These are phyloP conservation scores for Onychostruthus taczanowskii DNA, from an alignment of 2,113 vertebrate genomes.

Conservation along the genomic window DNA sequence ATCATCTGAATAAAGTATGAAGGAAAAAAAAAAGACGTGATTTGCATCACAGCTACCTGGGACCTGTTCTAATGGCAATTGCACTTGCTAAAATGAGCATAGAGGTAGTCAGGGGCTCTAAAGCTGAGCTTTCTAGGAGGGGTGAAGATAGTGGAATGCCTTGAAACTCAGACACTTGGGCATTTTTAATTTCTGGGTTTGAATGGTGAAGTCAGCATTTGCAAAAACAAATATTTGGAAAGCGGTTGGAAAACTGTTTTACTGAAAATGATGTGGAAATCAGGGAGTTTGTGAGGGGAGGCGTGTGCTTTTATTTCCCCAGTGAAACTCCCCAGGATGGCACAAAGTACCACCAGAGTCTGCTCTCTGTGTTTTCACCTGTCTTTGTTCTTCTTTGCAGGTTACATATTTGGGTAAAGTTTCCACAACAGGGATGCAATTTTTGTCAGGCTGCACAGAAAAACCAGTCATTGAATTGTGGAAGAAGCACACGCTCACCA, in stretches of 20 bases:
- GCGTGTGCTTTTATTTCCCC: not conserved
- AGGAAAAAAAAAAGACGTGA: not conserved
- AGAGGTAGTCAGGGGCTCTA: not conserved
- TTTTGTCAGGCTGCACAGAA: conserved; percentile 95
- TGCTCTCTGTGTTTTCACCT: not conserved
- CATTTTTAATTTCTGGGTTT: not conserved
- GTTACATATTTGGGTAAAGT: conserved; percentile 96
- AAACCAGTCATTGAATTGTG: conserved; percentile 92
- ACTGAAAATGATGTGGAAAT: not conserved
- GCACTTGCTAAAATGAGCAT: not conserved
- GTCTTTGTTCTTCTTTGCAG: conserved; percentile 72
- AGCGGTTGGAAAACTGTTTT: not conserved
- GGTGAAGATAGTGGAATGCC: not conserved
- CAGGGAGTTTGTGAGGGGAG: accelerated
- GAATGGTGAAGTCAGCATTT: not conserved
- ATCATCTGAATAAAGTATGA: not conserved
- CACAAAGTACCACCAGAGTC: not conserved
- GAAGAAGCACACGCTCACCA: conserved; percentile 78
- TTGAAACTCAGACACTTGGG: not conserved
- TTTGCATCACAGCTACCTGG: not conserved
- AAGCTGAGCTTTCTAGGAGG: not conserved
- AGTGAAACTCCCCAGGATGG: not conserved
- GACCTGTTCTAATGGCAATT: not conserved
- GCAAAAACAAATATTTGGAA: not conserved
- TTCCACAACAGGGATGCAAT: conserved; percentile 89